Percentiles rank a stretch among this genome's conserved stretches.
Conservation (phyloP, 2,888 invertebrate genomes). For the Atrina japonica region DNA sequence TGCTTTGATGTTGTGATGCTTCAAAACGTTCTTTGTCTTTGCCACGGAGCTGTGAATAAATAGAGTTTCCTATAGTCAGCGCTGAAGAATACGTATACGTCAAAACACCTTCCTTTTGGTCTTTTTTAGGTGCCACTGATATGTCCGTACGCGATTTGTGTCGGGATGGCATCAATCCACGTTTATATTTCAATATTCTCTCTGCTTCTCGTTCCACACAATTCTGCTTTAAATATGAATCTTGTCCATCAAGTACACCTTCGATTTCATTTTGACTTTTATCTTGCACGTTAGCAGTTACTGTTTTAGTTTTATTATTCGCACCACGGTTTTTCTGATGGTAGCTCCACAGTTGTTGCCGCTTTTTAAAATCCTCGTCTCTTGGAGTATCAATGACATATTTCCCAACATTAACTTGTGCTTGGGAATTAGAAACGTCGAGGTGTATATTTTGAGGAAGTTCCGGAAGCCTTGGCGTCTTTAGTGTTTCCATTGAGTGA, state of each 20-base stretch:
- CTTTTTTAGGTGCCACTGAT: not conserved
- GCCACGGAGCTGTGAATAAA: constrained; percentile 30
- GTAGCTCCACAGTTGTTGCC: constrained; percentile 34
- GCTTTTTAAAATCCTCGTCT: constrained; percentile 36
- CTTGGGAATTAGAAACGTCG: constrained; percentile 25
- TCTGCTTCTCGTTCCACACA: too few relatives aligned
- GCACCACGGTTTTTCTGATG: constrained; percentile 39
- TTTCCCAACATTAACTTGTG: constrained; percentile 25
- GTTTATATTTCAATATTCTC: too few relatives aligned
- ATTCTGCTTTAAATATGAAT: not conserved
- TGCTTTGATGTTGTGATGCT: not conserved
- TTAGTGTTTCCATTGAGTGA: constrained; percentile 11
- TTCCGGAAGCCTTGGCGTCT: constrained; percentile 17
- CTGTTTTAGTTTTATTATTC: not conserved
- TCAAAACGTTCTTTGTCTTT: constrained; percentile 15
- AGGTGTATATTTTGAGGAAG: constrained; percentile 13
- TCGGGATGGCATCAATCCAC: constrained; percentile 1
- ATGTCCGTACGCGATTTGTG: not conserved
- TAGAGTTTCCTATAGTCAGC: constrained; percentile 32
- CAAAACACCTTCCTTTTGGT: constrained; percentile 13
- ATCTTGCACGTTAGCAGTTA: constrained; percentile 1
- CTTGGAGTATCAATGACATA: constrained; percentile 37
- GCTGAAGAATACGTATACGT: constrained; percentile 40
- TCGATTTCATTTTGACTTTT: constrained; percentile 1
- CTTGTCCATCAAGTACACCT: not conserved